These are phyloP conservation scores for Ptilorrhoa leucosticta DNA, from an alignment of 2,113 vertebrate genomes.

Conservation along the genomic window DNA sequence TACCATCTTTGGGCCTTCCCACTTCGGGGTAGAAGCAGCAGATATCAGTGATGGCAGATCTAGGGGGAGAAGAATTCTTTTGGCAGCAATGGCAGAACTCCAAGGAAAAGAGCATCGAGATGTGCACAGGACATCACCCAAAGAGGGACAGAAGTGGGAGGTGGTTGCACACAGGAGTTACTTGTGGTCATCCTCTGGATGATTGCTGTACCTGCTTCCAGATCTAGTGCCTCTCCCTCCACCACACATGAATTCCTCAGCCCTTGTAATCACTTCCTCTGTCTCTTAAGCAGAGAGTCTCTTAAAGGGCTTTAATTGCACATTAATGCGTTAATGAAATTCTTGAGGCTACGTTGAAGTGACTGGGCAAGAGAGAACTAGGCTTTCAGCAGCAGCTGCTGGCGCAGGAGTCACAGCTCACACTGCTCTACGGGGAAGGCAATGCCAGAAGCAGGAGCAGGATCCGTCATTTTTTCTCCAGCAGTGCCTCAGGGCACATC, in stretches of 20 bases:
- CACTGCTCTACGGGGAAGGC: accelerated
- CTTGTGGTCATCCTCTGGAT: not conserved
- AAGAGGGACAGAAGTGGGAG: not conserved
- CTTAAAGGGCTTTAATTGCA: conserved; percentile 8
- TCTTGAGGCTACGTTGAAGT: conserved; percentile 18
- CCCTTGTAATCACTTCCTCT: not conserved
- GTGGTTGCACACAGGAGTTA: not conserved
- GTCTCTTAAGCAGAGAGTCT: not conserved
- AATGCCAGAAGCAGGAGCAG: not conserved
- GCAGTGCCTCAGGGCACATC: not conserved
- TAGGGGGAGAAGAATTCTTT: not conserved
- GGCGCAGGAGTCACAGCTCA: not conserved
- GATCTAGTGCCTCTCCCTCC: not conserved
- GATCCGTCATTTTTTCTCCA: not conserved
- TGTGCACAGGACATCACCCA: not conserved
- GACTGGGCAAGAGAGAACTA: not conserved
- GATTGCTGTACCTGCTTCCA: not conserved
- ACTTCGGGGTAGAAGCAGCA: not conserved
- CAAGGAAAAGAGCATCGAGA: not conserved
- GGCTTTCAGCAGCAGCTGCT: not conserved
- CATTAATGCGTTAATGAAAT: not conserved
- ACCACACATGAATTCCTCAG: not conserved
- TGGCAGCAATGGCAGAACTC: not conserved
- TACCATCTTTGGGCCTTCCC: not conserved
- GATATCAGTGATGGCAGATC: not conserved